Percentiles rank a stretch among this genome's conserved stretches.
phyloP scores from a whole-genome alignment of 1,140 invertebrate species.

The Pseudomyrmex sp. region DNA sequence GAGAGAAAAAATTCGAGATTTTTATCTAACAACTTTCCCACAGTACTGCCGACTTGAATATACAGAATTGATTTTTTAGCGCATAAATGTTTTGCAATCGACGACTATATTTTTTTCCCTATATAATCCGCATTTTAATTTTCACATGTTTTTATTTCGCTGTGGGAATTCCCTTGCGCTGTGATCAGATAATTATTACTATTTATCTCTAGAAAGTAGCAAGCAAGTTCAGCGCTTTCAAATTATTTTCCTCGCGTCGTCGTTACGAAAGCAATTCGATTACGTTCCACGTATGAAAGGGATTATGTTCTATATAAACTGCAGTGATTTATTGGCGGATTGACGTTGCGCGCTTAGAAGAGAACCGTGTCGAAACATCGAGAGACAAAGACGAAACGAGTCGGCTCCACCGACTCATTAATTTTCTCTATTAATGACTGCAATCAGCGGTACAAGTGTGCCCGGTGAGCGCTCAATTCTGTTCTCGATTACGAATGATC shows the following conservation, averaged over 20 bases:
- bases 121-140: neutral
- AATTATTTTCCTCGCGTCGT: constrained; percentile 36
- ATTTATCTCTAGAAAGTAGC: constrained; percentile 38
- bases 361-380: constrained; percentile 59
- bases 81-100: neutral
- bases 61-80: neutral
- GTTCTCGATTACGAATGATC: constrained; percentile 74
- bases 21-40: neutral
- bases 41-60: neutral
- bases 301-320: constrained; percentile 55
- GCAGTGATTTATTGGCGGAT: constrained; percentile 71
- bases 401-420: constrained; percentile 66
- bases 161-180: neutral
- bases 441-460: constrained; percentile 68
- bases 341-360: constrained; percentile 54
- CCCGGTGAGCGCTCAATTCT: constrained; percentile 70
- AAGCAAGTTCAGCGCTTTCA: constrained; percentile 38
- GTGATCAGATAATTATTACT: constrained; percentile 4
- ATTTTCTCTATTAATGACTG: constrained; percentile 75
- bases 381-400: constrained; percentile 69
- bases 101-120: neutral
- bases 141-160: neutral
- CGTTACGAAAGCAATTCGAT: constrained; percentile 56
- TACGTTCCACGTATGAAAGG: constrained; percentile 42
- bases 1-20: neutral